Evolutionary conservation across 2,888 invertebrate genomes (phyloP), one percentile per base, ranked within the genome.

Genomic region (Drosophila formosana): DNA sequence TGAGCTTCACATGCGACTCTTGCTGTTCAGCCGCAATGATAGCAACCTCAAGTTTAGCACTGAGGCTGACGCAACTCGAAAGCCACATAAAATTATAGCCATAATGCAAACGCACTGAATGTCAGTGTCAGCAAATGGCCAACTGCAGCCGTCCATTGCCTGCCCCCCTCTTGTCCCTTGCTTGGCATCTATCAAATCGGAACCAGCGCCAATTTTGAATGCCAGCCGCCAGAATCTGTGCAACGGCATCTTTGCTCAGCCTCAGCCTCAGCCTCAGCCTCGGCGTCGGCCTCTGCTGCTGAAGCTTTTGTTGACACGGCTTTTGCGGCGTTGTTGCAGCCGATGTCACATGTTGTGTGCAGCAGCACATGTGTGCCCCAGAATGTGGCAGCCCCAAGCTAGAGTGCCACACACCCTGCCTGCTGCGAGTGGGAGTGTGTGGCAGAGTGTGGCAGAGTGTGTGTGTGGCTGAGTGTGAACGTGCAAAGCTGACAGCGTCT

Each of bases 321-420:
- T 81, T 78, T 65, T 85, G 77, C 75, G 88, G 80, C 80, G 66
- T 78, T 85, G 88, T 88, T 68, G 77, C 88, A 85, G 75, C 81
- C 71, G 83, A 75, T 86, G 85, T 80, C 88, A 78, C 83, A 81
- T 81, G 74, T 78, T 88, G 78, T 75, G 66, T 58, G 65, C 69
- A 58, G 72, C 72, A 62, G 72, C 72, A 73, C 68, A 76, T 69
- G 66, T 78, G 66, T 57, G 64, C 26, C 71, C 39, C 62, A 39
- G 46, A 43, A 13, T 58, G 34, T 57, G 32, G 39, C 30, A 28
- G 28, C 30, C 30, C 43, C 30, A 43, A 28, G 39, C 37, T 8
- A 23, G 8, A 30, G 47, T 56, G 28, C 18, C 18, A 18, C 18
- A 18, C 18, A 18, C 18, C 18, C 18, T 18, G 18, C 18, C 18